phyloP scores from a whole-genome alignment of 2,888 invertebrate genomes.

The Enoplolaimus lenunculus region DNA sequence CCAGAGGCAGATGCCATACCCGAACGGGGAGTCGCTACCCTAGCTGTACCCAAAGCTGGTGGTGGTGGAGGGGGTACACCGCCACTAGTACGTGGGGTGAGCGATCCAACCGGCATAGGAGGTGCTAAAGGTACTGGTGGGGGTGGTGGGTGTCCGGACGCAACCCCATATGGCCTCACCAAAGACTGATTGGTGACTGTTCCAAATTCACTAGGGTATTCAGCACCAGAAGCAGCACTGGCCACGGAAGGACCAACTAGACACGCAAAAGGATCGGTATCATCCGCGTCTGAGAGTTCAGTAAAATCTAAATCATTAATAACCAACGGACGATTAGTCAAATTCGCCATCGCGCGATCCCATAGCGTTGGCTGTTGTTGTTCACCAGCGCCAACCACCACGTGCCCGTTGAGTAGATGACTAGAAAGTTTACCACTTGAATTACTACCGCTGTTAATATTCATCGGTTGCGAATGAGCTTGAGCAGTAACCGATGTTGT shows the following conservation, averaged over 20 bases:
- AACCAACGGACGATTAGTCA: slow-evolving; percentile 51
- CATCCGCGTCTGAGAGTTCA: slow-evolving; percentile 71
- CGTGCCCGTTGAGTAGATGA: no score
- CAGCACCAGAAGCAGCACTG: background rate
- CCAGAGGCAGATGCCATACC: slow-evolving; percentile 22
- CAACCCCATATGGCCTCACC: slow-evolving; percentile 22
- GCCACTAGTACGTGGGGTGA: background rate
- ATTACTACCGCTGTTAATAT: background rate
- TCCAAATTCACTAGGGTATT: no score
- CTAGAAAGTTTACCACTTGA: background rate
- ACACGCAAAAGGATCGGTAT: slow-evolving; percentile 37
- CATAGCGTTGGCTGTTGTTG: slow-evolving; percentile 61
- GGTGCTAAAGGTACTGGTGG: slow-evolving; percentile 30
- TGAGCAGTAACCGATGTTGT: background rate
- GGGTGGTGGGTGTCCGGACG: slow-evolving; percentile 31
- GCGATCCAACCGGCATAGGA: no score
- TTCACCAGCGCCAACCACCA: no score
- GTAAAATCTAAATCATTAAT: slow-evolving; percentile 89
- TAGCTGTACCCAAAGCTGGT: slow-evolving; percentile 28
- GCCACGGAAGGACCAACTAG: background rate
- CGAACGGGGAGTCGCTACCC: slow-evolving; percentile 32
- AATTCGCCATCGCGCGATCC: slow-evolving; percentile 64
- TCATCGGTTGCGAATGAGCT: background rate
- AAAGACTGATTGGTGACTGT: no score
- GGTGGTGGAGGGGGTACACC: slow-evolving; percentile 42